Conservation (phyloP, 2,797 vertebrate genomes). For the Cirrhinus molitorella region DNA sequence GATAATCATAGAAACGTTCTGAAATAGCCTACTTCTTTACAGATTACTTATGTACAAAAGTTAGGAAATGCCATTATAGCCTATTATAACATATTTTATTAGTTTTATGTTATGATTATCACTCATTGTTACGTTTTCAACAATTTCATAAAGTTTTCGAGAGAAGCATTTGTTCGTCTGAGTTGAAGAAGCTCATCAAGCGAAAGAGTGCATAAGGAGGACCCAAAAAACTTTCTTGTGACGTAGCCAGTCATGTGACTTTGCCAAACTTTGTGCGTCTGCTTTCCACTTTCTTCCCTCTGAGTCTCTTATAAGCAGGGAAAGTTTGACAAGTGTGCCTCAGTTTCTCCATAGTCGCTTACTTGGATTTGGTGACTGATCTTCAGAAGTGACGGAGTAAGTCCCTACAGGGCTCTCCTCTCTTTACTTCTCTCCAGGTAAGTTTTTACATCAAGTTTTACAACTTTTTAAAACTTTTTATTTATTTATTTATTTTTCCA, state of each 20-base stretch:
- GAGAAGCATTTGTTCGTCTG: background rate
- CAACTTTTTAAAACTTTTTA: conserved; percentile 14
- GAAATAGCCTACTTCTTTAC: background rate
- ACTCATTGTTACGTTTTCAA: background rate
- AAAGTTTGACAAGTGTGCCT: conserved; percentile 76
- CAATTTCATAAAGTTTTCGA: background rate
- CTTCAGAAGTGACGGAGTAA: conserved; percentile 63
- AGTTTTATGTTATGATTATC: background rate
- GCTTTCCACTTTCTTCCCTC: conserved; percentile 54
- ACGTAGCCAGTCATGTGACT: conserved; percentile 80
- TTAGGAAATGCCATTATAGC: background rate
- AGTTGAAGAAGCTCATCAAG: background rate
- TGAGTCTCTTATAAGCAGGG: conserved; percentile 74
- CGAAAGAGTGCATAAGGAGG: conserved; percentile 32
- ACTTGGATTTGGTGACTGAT: conserved; percentile 69
- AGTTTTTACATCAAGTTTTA: conserved; percentile 39
- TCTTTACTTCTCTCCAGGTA: conserved; percentile 69
- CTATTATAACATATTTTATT: background rate
- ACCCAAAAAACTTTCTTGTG: conserved; percentile 59
- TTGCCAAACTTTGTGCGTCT: conserved; percentile 57
- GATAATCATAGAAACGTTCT: background rate
- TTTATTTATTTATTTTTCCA: background rate
- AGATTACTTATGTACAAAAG: background rate
- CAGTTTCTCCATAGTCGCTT: conserved; percentile 71
- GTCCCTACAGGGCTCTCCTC: conserved; percentile 63